Conservation (phyloP, 2,888 invertebrate genomes). For the Phalangium opilio region DNA sequence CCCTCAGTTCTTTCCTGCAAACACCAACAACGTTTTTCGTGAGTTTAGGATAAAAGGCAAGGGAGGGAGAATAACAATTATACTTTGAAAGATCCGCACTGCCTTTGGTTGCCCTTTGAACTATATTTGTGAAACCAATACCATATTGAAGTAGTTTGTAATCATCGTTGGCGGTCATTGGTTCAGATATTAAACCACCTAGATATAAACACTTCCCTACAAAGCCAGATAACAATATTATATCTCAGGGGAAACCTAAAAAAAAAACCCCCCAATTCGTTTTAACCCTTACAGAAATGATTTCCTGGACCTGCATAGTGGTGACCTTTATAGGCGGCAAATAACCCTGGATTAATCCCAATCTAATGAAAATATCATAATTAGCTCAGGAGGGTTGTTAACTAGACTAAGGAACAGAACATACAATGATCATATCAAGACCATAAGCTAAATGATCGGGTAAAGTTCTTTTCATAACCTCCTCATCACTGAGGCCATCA, state of each 20-base stretch:
- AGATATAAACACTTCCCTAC: constrained; percentile 84
- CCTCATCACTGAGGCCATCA: constrained; percentile 92
- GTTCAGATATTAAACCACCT: constrained; percentile 83
- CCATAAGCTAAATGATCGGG: constrained; percentile 86
- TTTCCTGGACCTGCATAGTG: constrained; percentile 98
- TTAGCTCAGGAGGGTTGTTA: too few relatives aligned
- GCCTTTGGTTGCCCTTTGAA: constrained; percentile 83
- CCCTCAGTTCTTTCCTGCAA: constrained; percentile 33
- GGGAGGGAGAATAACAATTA: constrained; percentile 14
- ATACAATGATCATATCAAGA: constrained; percentile 96
- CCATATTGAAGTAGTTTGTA: constrained; percentile 80
- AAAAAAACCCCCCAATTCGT: neutral
- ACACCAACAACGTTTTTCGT: neutral
- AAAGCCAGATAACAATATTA: too few relatives aligned
- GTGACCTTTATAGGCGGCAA: constrained; percentile 94
- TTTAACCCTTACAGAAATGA: constrained; percentile 67
- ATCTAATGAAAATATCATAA: constrained; percentile 44
- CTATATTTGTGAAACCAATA: constrained; percentile 97
- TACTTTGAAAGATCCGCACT: constrained; percentile 82
- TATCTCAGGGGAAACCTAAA: too few relatives aligned
- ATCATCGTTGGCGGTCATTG: constrained; percentile 92
- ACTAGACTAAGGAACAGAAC: constrained; percentile 34
- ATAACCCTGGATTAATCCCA: constrained; percentile 93
- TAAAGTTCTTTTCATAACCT: constrained; percentile 59
- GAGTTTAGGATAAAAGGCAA: neutral